A percentile compares a stretch with the other conserved stretches of the same genome.
phyloP scores from a whole-genome alignment of 1,140 invertebrate genomes.

The Dendroctonus valens region DNA sequence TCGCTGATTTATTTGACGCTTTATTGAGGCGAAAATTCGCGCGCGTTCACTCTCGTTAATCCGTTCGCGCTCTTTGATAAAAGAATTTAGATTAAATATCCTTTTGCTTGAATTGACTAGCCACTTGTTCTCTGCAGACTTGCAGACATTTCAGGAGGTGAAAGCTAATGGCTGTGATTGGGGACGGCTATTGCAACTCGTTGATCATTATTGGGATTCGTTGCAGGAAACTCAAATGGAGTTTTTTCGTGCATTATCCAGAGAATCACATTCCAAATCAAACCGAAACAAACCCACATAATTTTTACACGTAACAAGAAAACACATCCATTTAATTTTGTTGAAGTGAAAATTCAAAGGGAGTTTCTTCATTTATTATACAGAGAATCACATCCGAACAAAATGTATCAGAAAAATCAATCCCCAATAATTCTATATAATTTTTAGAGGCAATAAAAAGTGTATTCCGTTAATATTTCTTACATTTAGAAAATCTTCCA shows the following conservation, averaged over 20 bases:
- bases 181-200: conserved; percentile 23
- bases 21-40: conserved; percentile 1
- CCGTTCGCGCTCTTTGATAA: conserved; percentile 25
- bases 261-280: background rate
- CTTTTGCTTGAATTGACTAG: conserved; percentile 26
- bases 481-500: no score
- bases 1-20: background rate
- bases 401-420: no score
- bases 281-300: no score
- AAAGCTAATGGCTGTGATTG: conserved; percentile 24
- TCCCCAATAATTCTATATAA: no score
- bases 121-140: conserved; percentile 17
- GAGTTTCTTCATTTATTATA: no score
- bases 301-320: no score
- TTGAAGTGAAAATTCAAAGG: no score
- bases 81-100: conserved; percentile 26
- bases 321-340: no score
- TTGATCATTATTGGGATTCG: conserved; percentile 8
- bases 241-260: no score
- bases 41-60: conserved; percentile 1
- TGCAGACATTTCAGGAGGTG: conserved; percentile 31
- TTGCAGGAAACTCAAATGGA: background rate
- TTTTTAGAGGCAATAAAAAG: no score
- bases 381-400: no score
- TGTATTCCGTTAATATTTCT: no score